Evolutionary conservation across 2,113 vertebrate species (phyloP).

Genomic region (Ursus arctos): DNA sequence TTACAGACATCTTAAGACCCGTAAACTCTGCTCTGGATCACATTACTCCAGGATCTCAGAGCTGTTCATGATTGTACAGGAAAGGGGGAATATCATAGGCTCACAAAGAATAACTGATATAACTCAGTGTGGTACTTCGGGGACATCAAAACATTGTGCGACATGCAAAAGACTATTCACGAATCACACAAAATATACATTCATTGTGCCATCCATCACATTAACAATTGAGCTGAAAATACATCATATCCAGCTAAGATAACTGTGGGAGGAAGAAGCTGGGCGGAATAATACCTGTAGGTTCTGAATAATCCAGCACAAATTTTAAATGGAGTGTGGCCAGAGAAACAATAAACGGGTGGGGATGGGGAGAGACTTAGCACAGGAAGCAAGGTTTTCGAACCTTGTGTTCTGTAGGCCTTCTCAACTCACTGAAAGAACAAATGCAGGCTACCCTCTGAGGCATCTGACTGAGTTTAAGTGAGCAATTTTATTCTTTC

Average conservation of each 20-base stretch:
- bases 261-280: constrained; percentile 78
- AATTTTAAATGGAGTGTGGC: not conserved
- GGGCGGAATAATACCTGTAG: constrained; percentile 63
- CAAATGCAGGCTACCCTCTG: constrained; percentile 74
- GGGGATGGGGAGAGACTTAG: not conserved
- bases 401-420: constrained; percentile 86
- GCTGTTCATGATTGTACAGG: constrained; percentile 90
- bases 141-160: constrained; percentile 91
- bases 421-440: constrained; percentile 82
- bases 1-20: constrained; percentile 95
- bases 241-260: constrained; percentile 85
- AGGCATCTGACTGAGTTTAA: constrained; percentile 85
- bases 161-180: constrained; percentile 92
- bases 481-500: constrained; percentile 55
- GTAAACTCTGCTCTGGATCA: constrained; percentile 92
- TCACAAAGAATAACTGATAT: constrained; percentile 95
- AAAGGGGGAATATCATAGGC: constrained; percentile 84
- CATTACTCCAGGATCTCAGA: constrained; percentile 86
- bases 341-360: constrained; percentile 47
- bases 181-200: constrained; percentile 92
- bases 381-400: constrained; percentile 82
- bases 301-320: constrained; percentile 71
- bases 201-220: constrained; percentile 90
- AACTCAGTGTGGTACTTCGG: constrained; percentile 94
- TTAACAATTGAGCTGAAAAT: constrained; percentile 86